Conservation (phyloP, 2,888 invertebrate genomes). For the Caenorhabditis becei region DNA sequence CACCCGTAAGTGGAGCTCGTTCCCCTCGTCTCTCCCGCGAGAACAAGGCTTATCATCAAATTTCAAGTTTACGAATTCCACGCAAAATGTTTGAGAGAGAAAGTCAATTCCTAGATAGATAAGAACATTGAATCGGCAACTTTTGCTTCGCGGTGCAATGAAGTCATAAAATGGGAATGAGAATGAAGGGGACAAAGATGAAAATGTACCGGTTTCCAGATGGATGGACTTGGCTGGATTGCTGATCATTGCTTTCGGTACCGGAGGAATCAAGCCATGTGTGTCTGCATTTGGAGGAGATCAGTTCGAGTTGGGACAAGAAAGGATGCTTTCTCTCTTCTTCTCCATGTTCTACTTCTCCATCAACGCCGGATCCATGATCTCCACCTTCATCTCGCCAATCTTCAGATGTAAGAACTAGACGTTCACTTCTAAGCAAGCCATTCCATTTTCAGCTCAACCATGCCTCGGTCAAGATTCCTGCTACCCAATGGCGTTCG, state of each 20-base stretch:
- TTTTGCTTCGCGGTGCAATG: conserved; percentile 30
- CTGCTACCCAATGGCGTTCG: conserved; percentile 92
- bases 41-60: conserved; percentile 41
- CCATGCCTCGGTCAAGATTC: conserved; percentile 84
- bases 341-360: conserved; percentile 96
- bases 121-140: conserved; percentile 14
- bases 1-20: conserved; percentile 74
- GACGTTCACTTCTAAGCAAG: neutral
- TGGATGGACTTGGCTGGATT: conserved; percentile 81
- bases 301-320: conserved; percentile 83
- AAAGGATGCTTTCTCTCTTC: conserved; percentile 89
- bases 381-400: conserved; percentile 93
- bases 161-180: conserved; percentile 25
- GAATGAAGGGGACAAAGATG: neutral
- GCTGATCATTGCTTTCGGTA: conserved; percentile 83
- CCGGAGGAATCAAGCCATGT: conserved; percentile 84
- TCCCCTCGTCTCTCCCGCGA: conserved; percentile 16
- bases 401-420: conserved; percentile 86
- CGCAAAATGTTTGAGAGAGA: conserved; percentile 26
- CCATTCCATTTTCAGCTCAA: conserved; percentile 62
- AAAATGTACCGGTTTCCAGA: conserved; percentile 55
- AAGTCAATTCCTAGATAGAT: conserved; percentile 24
- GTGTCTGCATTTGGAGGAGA: conserved; percentile 84
- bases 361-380: conserved; percentile 91
- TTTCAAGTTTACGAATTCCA: conserved; percentile 49